A percentile compares a stretch with the other conserved stretches of the same genome.
phyloP scores from a whole-genome alignment of 2,888 invertebrate genomes.

The Blomia tropicalis region DNA sequence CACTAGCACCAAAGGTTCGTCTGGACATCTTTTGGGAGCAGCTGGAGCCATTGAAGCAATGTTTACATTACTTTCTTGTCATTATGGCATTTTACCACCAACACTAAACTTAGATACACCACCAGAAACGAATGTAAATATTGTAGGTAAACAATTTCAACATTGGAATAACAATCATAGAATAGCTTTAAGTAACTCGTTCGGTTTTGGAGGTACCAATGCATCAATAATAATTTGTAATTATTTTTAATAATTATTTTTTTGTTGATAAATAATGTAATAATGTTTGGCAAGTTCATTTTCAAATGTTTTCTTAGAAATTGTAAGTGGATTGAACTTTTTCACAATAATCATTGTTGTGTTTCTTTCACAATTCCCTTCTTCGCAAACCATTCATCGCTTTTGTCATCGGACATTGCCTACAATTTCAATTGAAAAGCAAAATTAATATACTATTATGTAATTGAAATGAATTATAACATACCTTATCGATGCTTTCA shows the following conservation, averaged over 20 bases:
- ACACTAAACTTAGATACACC: slow-evolving; percentile 66
- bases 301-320: background rate
- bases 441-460: no score
- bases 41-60: slow-evolving; percentile 87
- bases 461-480: background rate
- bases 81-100: slow-evolving; percentile 60
- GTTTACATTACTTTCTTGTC: slow-evolving; percentile 63
- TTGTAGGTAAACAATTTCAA: slow-evolving; percentile 46
- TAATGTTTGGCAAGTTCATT: no score
- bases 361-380: slow-evolving; percentile 30
- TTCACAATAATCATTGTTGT: background rate
- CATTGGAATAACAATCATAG: slow-evolving; percentile 42
- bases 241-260: background rate
- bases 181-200: slow-evolving; percentile 84
- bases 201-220: slow-evolving; percentile 98
- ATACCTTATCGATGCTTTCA: slow-evolving; percentile 49
- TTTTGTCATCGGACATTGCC: slow-evolving; percentile 53
- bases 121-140: slow-evolving; percentile 50
- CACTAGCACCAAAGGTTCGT: slow-evolving; percentile 81
- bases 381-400: slow-evolving; percentile 37
- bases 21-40: slow-evolving; percentile 86
- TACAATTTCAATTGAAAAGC: no score
- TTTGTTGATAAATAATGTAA: background rate
- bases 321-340: no score
- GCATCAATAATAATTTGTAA: slow-evolving; percentile 54